phyloP scores from a whole-genome alignment of 2,797 vertebrate genomes.

The Momotus momota region DNA sequence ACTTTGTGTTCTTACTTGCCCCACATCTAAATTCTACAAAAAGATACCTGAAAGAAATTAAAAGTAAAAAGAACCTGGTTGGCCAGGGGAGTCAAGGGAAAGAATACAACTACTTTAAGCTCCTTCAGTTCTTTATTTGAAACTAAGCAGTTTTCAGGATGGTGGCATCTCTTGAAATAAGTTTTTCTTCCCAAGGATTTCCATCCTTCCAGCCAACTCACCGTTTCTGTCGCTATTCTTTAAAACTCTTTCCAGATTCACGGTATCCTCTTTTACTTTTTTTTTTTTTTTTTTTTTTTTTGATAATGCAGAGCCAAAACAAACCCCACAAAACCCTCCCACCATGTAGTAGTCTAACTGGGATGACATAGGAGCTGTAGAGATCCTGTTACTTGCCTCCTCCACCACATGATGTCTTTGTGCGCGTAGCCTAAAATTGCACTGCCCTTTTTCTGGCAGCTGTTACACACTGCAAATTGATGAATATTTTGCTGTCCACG shows the following conservation, averaged over 20 bases:
- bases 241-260: neutral
- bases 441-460: slow-evolving; percentile 30
- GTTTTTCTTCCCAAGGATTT: neutral
- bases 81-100: neutral
- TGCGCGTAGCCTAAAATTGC: neutral
- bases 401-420: neutral
- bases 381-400: neutral
- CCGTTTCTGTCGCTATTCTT: neutral
- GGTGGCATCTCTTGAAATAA: neutral
- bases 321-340: neutral
- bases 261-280: no score
- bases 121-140: neutral
- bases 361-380: neutral
- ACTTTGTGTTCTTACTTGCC: neutral
- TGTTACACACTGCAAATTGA: slow-evolving; percentile 36
- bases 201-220: neutral
- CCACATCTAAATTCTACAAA: neutral
- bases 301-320: neutral
- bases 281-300: neutral
- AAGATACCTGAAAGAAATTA: neutral
- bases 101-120: neutral
- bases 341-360: neutral
- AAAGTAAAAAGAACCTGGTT: neutral
- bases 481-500: slow-evolving; percentile 20
- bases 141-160: neutral